Conservation (phyloP, 2,888 invertebrate genomes). For the Lasioglossum marginatum region DNA sequence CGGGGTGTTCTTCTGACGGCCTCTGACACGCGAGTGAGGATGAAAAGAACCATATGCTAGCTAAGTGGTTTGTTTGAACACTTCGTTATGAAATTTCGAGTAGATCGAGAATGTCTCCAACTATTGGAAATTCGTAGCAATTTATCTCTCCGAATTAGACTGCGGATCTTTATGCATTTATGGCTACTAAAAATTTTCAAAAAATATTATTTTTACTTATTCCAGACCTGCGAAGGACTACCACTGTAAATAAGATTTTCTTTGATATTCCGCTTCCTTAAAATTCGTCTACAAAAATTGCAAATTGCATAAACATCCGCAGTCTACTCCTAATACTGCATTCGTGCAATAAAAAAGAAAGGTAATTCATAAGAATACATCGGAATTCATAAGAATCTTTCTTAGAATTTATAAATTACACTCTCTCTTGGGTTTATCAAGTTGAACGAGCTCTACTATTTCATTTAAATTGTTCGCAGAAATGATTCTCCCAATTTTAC, state of each 20-base stretch:
- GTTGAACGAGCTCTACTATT: not conserved
- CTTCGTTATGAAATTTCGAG: not conserved
- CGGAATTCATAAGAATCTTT: not conserved
- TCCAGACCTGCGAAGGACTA: too few species aligned
- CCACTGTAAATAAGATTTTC: too few species aligned
- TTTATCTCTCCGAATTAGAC: not conserved
- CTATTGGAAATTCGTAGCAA: not conserved
- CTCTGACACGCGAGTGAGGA: not conserved
- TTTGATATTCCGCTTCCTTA: too few species aligned
- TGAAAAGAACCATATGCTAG: not conserved
- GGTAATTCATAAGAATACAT: too few species aligned
- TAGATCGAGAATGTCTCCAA: not conserved
- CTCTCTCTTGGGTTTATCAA: not conserved
- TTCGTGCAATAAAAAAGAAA: too few species aligned
- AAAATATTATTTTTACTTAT: too few species aligned
- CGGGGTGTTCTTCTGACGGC: not conserved
- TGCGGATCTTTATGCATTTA: too few species aligned
- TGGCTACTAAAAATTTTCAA: too few species aligned
- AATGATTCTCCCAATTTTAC: not conserved
- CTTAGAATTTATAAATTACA: not conserved
- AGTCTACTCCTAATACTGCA: too few species aligned
- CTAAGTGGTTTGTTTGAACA: constrained; percentile 1
- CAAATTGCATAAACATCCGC: too few species aligned
- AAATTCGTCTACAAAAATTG: too few species aligned
- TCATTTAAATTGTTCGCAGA: not conserved